Conservation (phyloP, 2,797 vertebrate genomes). For the Sebastes itinus region DNA sequence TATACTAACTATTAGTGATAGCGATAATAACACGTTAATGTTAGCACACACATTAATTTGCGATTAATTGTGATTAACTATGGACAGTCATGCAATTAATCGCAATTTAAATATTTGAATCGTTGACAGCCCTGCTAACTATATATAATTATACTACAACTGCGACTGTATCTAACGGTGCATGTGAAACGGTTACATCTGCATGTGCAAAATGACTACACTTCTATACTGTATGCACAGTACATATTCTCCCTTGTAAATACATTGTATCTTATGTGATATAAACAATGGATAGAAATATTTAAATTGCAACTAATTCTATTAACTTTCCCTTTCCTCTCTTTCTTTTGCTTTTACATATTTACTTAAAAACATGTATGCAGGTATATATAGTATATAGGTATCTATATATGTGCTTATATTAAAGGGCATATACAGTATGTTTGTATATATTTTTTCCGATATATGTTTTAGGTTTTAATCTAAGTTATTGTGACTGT, state of each 20-base stretch:
- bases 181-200: neutral
- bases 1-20: too few species aligned
- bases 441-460: neutral
- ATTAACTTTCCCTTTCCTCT: too few species aligned
- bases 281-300: neutral
- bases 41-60: too few species aligned
- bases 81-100: too few species aligned
- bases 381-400: neutral
- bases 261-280: neutral
- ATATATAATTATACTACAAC: neutral
- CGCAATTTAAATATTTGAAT: too few species aligned
- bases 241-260: neutral
- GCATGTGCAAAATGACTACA: neutral
- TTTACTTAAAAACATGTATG: neutral
- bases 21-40: too few species aligned
- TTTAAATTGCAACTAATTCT: neutral
- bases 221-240: neutral
- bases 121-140: neutral
- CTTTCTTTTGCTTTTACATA: neutral
- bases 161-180: neutral
- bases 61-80: too few species aligned
- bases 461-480: neutral
- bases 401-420: neutral
- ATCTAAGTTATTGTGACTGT: neutral
- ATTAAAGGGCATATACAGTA: neutral